Percentiles rank a stretch among this genome's conserved stretches.
phyloP scores from a whole-genome alignment of 2,113 vertebrate genomes.

The Scomber japonicus region DNA sequence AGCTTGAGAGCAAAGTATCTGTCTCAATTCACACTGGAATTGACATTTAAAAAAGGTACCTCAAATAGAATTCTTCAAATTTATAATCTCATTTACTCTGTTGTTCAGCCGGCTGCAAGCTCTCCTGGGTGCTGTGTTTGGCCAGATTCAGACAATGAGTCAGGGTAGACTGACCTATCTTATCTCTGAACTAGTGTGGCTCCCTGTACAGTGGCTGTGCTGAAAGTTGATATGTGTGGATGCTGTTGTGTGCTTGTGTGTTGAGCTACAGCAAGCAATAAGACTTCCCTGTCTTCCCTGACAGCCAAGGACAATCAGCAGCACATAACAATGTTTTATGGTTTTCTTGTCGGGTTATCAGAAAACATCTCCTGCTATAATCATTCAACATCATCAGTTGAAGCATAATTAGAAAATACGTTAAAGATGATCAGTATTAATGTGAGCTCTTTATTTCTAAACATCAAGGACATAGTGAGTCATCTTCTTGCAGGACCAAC shows the following conservation, averaged over 20 bases:
- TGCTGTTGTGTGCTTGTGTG: background rate
- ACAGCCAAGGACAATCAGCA: background rate
- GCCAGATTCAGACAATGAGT: slow-evolving; percentile 8
- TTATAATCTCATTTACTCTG: background rate
- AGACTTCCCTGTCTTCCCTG: background rate
- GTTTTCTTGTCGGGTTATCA: background rate
- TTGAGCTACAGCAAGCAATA: background rate
- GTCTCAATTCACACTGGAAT: too few species aligned
- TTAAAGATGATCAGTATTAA: background rate
- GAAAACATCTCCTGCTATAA: background rate
- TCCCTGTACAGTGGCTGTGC: background rate
- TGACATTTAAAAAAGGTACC: too few species aligned
- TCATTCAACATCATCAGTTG: too few species aligned
- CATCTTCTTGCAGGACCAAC: background rate
- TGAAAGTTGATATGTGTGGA: background rate
- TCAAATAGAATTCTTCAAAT: too few species aligned
- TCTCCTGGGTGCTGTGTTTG: background rate
- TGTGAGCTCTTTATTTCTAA: background rate
- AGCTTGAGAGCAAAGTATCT: background rate
- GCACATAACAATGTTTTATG: background rate
- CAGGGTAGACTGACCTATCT: background rate
- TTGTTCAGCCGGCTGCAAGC: background rate
- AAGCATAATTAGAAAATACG: background rate
- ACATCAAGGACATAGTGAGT: background rate
- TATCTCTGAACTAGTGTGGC: background rate